Evolutionary conservation across 1,140 invertebrate genomes (phyloP).

Genomic region (Aphelenchoides fujianensis): DNA sequence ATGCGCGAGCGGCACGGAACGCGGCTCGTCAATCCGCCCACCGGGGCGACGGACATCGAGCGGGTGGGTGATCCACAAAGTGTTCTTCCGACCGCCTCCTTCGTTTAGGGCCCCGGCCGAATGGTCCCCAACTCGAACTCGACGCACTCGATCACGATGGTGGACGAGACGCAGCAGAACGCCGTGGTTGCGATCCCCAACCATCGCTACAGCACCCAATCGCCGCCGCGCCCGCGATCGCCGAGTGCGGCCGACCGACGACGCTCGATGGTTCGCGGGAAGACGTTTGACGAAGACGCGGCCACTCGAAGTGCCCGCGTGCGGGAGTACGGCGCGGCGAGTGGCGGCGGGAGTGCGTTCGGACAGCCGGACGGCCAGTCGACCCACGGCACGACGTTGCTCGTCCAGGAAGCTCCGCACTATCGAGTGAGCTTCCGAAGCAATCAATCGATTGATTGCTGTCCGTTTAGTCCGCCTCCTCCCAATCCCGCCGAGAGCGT

Average conservation of each 20-base stretch:
- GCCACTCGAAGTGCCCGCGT: neutral
- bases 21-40: neutral
- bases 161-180: conserved; percentile 14
- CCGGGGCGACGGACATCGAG: conserved; percentile 18
- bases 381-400: neutral
- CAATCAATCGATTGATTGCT: too few species aligned
- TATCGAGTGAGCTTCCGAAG: conserved; percentile 1
- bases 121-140: conserved; percentile 6
- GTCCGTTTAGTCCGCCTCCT: neutral
- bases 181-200: conserved; percentile 12
- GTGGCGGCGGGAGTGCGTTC: neutral
- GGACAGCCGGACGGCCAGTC: neutral
- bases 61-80: conserved; percentile 12
- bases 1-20: conserved; percentile 70
- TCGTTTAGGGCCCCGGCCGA: neutral
- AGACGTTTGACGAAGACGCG: conserved; percentile 11
- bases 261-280: conserved; percentile 10
- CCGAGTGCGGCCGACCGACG: conserved; percentile 4
- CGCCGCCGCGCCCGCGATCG: neutral
- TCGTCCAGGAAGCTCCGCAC: neutral
- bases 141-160: conserved; percentile 7
- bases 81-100: neutral
- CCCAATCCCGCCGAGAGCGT: neutral
- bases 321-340: neutral
- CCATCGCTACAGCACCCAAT: neutral